Evolutionary conservation across 2,113 vertebrate species (phyloP).

Genomic region (Smithornis capensis): DNA sequence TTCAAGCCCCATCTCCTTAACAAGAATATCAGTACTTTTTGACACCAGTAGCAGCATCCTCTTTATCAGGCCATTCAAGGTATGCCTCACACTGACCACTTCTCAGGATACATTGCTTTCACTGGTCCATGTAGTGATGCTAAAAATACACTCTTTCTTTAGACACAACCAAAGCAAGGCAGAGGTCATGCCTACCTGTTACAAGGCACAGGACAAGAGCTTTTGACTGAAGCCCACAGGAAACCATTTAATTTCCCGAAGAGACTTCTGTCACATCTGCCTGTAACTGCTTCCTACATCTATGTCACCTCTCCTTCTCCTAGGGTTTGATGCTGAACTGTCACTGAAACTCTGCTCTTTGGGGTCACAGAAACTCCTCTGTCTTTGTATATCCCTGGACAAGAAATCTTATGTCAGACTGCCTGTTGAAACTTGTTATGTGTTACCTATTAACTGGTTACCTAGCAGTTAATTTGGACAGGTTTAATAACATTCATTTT

Average conservation of each 20-base stretch:
- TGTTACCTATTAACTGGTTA: not conserved
- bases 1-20: not conserved
- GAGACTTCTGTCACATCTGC: not conserved
- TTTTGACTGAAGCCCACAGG: not conserved
- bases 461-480: accelerated
- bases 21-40: not conserved
- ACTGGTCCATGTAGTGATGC: not conserved
- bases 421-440: not conserved
- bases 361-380: not conserved
- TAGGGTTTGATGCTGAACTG: not conserved
- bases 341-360: not conserved
- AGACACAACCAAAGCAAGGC: not conserved
- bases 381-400: not conserved
- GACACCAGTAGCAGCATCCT: not conserved
- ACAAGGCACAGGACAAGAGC: not conserved
- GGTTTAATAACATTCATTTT: not conserved
- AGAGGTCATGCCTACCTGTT: not conserved
- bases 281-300: not conserved
- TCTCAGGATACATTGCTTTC: not conserved
- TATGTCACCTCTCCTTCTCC: not conserved
- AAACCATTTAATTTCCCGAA: not conserved
- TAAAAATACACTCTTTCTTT: not conserved
- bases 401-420: not conserved
- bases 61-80: not conserved
- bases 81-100: not conserved